Evolutionary conservation across 30 jellyfish, hydroid and myxozoan genomes (phyloP).

Genomic region (Pseudorhiza aurosa): DNA sequence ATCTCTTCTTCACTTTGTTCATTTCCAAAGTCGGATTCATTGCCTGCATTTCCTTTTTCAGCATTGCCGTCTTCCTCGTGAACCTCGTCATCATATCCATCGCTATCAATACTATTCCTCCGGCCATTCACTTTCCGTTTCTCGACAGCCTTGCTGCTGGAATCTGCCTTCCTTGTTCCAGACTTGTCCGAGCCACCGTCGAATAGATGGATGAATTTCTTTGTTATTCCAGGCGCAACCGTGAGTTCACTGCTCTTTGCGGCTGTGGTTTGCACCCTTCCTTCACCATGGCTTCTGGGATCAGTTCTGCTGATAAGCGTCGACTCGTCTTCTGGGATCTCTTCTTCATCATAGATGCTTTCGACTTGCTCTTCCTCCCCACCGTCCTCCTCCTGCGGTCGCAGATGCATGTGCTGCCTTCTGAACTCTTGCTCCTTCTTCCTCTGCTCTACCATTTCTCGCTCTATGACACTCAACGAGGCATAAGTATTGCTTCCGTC

Average conservation of each 20-base stretch:
- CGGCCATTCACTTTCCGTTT: not conserved
- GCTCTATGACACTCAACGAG: constrained; percentile 38
- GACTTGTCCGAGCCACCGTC: constrained; percentile 18
- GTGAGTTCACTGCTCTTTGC: constrained; percentile 16
- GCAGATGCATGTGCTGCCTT: constrained; percentile 12
- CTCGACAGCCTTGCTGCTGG: not conserved
- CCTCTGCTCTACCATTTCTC: constrained; percentile 62
- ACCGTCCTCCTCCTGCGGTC: not conserved
- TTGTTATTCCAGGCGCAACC: constrained; percentile 60
- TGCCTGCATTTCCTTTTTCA: not conserved
- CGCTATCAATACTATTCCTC: not conserved
- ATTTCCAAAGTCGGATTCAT: not conserved
- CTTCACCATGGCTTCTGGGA: not conserved
- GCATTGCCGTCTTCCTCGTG: constrained; percentile 4
- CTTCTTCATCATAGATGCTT: constrained; percentile 25
- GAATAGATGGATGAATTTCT: constrained; percentile 40
- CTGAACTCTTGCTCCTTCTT: constrained; percentile 53
- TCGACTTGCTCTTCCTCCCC: not conserved
- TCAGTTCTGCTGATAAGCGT: constrained; percentile 4
- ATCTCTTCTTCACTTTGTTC: not conserved
- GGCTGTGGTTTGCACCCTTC: not conserved
- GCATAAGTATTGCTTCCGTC: not conserved
- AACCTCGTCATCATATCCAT: not conserved
- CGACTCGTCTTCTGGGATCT: constrained; percentile 44
- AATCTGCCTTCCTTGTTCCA: not conserved